Evolutionary conservation across 2,888 invertebrate species (phyloP).

Genomic region (Idaea dimidiata): DNA sequence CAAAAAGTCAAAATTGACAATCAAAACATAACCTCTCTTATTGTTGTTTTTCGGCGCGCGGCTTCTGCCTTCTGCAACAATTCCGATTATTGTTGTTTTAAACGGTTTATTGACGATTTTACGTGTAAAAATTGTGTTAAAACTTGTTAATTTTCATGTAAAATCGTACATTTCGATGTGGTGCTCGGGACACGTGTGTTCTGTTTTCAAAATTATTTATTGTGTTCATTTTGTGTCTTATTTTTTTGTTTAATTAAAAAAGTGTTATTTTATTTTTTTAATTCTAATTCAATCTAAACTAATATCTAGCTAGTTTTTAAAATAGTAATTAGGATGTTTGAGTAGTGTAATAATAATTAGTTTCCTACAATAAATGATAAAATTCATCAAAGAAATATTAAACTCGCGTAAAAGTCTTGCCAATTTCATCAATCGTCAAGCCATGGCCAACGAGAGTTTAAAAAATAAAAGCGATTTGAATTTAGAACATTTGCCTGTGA

Average conservation of each 20-base stretch:
- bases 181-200: neutral
- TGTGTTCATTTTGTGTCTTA: neutral
- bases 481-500: slow-evolving; percentile 47
- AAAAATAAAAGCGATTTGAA: slow-evolving; percentile 47
- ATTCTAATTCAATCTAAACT: neutral
- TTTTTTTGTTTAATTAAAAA: neutral
- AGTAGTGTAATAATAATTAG: neutral
- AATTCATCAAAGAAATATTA: slow-evolving; percentile 29
- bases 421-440: slow-evolving; percentile 15
- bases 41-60: slow-evolving; percentile 18
- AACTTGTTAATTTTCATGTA: neutral
- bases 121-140: neutral
- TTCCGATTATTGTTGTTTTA: neutral
- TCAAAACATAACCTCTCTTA: slow-evolving; percentile 31
- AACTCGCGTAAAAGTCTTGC: slow-evolving; percentile 25
- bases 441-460: slow-evolving; percentile 44
- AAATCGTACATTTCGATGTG: neutral
- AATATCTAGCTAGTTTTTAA: neutral
- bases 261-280: neutral
- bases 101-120: neutral
- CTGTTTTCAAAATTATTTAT: neutral
- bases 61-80: neutral
- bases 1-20: slow-evolving; percentile 8
- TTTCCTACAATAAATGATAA: slow-evolving; percentile 33
- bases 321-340: neutral